Base-by-base conservation (phyloP, 2,797 vertebrate genomes). In the Acestrorhynchus altus region DNA sequence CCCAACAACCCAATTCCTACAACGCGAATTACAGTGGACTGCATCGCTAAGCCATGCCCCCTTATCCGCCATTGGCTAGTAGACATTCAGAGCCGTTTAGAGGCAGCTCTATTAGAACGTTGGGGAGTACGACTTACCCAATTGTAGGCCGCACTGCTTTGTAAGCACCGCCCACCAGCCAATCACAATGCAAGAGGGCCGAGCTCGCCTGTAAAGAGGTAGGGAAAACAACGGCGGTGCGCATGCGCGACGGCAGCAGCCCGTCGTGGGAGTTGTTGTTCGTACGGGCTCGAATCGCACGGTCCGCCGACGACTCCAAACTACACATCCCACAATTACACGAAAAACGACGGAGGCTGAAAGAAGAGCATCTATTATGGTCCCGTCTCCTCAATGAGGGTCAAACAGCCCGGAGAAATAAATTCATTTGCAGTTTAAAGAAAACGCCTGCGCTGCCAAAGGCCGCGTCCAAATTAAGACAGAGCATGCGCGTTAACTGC, bases 241-340 rank as follows among this genome's bases (percentile, higher is more conserved):
- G 91, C 93, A 90, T 44, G 91, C 91, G 91, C 86, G 2, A 0
- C 0, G 2, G 39, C 46, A 63, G 80, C 56, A 65, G 80, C 44
- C 1, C 31, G 31, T 59, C 83, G 31, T 66, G 75, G 81, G 67
- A 18, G 10, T 76, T 81, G 88, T 71, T 82, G 81, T 84, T 49
- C 24, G 26, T 40, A 20, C 4, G 10, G 11, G 0, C n/a, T 40
- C 20, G 4, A 10, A 22, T 1, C 20, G 6, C 4, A 15, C 57
- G 20, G 28, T 2, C 31, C 2, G 40, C 2, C 60, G 0, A 52
- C 9, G 35, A 9, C 9, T n/a, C 39, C 59, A 81, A 85, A 84
- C 86, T 84, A 85, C 87, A 88, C 80, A 61, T 73, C 78, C 83
- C 82, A 1, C 39, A 26, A 80, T 66, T 64, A 75, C 52, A 68